Conservation (phyloP, 1,140 invertebrate species). For the Dryas iulia region DNA sequence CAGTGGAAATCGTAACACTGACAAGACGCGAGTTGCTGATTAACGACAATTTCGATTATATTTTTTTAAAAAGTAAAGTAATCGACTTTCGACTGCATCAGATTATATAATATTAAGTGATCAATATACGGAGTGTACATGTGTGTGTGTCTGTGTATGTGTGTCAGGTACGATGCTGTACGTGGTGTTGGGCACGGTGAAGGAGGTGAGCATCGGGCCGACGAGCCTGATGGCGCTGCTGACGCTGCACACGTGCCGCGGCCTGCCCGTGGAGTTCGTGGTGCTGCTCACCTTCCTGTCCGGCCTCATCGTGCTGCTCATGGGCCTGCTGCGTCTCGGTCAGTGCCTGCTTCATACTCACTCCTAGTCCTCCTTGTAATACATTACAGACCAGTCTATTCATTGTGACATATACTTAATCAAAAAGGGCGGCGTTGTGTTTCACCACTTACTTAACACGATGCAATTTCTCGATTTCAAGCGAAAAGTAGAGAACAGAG, state of each 20-base stretch:
- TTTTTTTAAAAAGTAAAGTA: background rate
- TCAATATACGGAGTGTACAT: background rate
- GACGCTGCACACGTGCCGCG: conserved; percentile 86
- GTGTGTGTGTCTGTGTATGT: too few species aligned
- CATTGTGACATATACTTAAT: background rate
- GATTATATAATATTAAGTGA: background rate
- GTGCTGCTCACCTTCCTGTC: conserved; percentile 90
- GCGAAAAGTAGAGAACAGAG: too few species aligned
- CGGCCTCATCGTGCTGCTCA: conserved; percentile 88
- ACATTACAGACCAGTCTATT: background rate
- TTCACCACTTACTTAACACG: too few species aligned
- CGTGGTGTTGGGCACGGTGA: conserved; percentile 92
- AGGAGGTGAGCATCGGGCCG: conserved; percentile 94
- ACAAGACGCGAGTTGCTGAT: background rate
- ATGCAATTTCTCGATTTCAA: too few species aligned
- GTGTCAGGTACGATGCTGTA: conserved; percentile 91
- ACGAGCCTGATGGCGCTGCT: conserved; percentile 92
- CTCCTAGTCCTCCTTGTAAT: background rate
- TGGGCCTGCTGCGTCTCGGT: conserved; percentile 92
- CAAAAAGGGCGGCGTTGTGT: too few species aligned
- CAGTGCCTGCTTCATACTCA: background rate
- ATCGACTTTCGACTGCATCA: background rate
- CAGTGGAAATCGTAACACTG: background rate
- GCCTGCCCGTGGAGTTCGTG: conserved; percentile 87
- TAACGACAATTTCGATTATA: background rate